Conservation (phyloP, 2,888 invertebrate species). For the Temnothorax rugatulus region DNA sequence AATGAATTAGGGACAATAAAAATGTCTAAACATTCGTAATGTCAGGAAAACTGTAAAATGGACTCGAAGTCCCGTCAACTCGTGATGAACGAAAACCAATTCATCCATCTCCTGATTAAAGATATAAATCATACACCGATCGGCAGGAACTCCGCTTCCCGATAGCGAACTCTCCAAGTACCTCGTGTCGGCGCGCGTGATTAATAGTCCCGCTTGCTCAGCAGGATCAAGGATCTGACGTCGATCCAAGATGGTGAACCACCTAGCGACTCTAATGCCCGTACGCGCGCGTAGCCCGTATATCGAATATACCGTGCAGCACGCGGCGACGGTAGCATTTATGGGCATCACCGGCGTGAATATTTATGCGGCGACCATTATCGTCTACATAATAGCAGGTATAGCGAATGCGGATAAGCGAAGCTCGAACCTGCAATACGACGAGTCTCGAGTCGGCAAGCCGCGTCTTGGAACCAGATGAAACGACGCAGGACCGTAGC, state of each 20-base stretch:
- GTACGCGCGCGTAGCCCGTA: constrained; percentile 6
- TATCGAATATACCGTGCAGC: constrained; percentile 54
- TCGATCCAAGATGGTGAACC: constrained; percentile 43
- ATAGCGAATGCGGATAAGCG: constrained; percentile 78
- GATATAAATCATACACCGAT: constrained; percentile 49
- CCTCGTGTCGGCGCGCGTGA: constrained; percentile 41
- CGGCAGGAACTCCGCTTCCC: constrained; percentile 44
- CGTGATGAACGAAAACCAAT: constrained; percentile 31
- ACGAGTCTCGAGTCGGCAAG: constrained; percentile 21
- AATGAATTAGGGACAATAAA: neutral
- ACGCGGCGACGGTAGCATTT: constrained; percentile 84
- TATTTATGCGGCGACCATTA: constrained; percentile 85
- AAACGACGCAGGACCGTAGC: constrained; percentile 63
- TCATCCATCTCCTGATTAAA: constrained; percentile 49
- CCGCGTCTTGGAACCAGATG: constrained; percentile 48
- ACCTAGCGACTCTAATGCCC: constrained; percentile 31
- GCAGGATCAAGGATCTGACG: constrained; percentile 51
- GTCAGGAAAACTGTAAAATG: neutral
- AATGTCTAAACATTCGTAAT: neutral
- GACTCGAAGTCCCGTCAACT: neutral
- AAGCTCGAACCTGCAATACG: constrained; percentile 61
- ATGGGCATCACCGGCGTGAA: constrained; percentile 83
- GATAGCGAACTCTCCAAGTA: constrained; percentile 27
- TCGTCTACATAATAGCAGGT: constrained; percentile 84
- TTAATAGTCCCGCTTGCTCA: constrained; percentile 37